Conservation (phyloP, 2,797 vertebrate species). For the Lates japonicus region DNA sequence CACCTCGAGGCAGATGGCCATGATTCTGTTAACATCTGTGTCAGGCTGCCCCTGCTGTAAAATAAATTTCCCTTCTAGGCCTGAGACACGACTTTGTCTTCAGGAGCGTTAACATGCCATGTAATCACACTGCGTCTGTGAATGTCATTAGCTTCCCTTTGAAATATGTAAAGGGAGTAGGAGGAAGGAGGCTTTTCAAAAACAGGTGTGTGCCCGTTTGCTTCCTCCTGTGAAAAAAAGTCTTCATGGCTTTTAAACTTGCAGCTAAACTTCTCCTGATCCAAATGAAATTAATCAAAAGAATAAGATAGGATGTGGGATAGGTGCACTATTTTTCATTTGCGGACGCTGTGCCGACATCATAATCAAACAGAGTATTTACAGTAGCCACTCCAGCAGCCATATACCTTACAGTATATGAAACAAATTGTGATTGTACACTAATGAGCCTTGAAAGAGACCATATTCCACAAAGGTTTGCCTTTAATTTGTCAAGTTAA, state of each 20-base stretch:
- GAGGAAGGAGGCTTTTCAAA: conserved; percentile 55
- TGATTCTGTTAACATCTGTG: conserved; percentile 81
- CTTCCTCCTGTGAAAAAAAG: conserved; percentile 19
- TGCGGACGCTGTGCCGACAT: conserved; percentile 12
- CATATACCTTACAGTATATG: conserved; percentile 26
- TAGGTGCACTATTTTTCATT: conserved; percentile 26
- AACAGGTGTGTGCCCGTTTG: conserved; percentile 63
- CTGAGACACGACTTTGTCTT: conserved; percentile 68
- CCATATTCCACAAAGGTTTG: conserved; percentile 44
- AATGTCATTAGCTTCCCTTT: conserved; percentile 72
- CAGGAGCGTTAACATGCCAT: conserved; percentile 75
- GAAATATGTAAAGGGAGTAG: conserved; percentile 43
- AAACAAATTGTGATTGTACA: conserved; percentile 52
- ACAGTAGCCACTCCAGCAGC: conserved; percentile 39
- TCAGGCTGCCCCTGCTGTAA: conserved; percentile 72
- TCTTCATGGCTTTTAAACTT: conserved; percentile 10
- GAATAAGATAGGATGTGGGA: conserved; percentile 17
- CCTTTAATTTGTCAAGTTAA: conserved; percentile 70
- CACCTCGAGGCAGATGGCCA: conserved; percentile 74
- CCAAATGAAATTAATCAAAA: conserved; percentile 43
- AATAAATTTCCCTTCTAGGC: conserved; percentile 69
- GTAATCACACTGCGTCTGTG: conserved; percentile 72
- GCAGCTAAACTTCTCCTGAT: conserved; percentile 13
- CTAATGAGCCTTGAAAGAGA: conserved; percentile 67
- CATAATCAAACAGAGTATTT: conserved; percentile 53